These are phyloP conservation scores for Drosophila nebulosa DNA, from an alignment of 1,140 invertebrate genomes.

Conservation along the genomic window DNA sequence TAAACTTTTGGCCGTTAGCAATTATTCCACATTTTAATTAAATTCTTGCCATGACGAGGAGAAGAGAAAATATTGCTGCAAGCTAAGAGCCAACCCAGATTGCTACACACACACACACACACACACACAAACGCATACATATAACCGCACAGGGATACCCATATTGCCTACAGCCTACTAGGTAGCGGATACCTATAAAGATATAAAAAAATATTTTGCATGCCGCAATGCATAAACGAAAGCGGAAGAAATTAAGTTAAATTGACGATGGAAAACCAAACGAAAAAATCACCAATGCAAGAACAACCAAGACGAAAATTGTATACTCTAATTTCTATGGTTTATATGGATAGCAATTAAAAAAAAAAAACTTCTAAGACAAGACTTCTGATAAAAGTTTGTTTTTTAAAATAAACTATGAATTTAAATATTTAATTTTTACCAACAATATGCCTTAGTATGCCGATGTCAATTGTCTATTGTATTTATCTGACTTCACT, in stretches of 20 bases:
- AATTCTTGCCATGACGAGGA: slow-evolving; percentile 49
- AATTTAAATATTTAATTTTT: too few species aligned
- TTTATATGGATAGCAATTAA: too few species aligned
- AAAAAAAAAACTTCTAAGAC: too few species aligned
- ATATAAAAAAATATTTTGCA: neutral
- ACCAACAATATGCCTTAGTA: too few species aligned
- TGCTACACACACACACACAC: neutral
- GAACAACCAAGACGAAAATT: neutral
- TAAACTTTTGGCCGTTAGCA: slow-evolving; percentile 52
- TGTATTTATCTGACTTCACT: too few species aligned
- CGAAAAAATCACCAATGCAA: neutral
- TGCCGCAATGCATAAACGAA: neutral
- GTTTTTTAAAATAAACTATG: too few species aligned
- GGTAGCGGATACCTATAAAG: neutral
- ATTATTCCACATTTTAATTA: slow-evolving; percentile 77
- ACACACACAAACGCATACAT: neutral
- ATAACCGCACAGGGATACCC: neutral
- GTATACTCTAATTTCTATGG: too few species aligned
- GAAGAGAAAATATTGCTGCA: neutral
- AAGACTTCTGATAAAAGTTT: too few species aligned
- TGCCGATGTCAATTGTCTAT: too few species aligned
- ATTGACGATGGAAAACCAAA: neutral
- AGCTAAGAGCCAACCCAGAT: slow-evolving; percentile 25
- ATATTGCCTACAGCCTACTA: neutral
- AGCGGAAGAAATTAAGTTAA: neutral